phyloP scores from a whole-genome alignment of 2,797 vertebrate species.

The Ctenochaetus hawaiiensis region DNA sequence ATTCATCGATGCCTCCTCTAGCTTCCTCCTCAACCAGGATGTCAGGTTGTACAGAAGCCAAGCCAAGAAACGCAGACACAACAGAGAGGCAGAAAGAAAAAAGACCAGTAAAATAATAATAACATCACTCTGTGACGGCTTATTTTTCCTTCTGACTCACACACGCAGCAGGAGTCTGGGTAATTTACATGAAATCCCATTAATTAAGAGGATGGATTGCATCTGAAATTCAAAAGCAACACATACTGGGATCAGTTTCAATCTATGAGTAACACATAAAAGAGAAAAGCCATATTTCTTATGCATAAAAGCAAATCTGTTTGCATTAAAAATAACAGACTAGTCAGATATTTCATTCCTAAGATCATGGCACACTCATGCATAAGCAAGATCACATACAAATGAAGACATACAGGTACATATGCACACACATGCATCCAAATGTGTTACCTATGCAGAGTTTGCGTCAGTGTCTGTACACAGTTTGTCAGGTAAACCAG shows the following conservation, averaged over 20 bases:
- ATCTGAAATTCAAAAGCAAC: conserved; percentile 20
- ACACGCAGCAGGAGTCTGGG: conserved; percentile 4
- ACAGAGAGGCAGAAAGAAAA: conserved; percentile 29
- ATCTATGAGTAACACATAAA: neutral
- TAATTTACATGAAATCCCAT: conserved; percentile 24
- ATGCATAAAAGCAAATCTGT: conserved; percentile 19
- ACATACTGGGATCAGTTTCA: conserved; percentile 12
- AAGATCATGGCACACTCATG: conserved; percentile 24
- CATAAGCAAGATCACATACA: conserved; percentile 26
- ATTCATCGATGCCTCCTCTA: conserved; percentile 21
- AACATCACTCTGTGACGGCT: conserved; percentile 9
- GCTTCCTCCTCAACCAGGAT: conserved; percentile 46
- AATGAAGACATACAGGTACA: conserved; percentile 17
- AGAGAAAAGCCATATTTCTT: neutral
- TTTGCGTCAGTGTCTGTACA: conserved; percentile 44
- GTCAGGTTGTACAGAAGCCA: conserved; percentile 14
- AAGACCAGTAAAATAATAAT: neutral
- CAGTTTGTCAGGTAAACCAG: conserved; percentile 51
- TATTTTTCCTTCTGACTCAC: conserved; percentile 5
- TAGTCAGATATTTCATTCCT: conserved; percentile 9
- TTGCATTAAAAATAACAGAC: conserved; percentile 12
- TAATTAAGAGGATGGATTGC: conserved; percentile 7
- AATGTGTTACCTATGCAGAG: conserved; percentile 59
- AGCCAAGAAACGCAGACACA: conserved; percentile 28
- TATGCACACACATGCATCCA: conserved; percentile 13